Evolutionary conservation across 2,797 vertebrate species (phyloP), one percentile per base, ranked within the genome.

Genomic region (Poecilia velifera): DNA sequence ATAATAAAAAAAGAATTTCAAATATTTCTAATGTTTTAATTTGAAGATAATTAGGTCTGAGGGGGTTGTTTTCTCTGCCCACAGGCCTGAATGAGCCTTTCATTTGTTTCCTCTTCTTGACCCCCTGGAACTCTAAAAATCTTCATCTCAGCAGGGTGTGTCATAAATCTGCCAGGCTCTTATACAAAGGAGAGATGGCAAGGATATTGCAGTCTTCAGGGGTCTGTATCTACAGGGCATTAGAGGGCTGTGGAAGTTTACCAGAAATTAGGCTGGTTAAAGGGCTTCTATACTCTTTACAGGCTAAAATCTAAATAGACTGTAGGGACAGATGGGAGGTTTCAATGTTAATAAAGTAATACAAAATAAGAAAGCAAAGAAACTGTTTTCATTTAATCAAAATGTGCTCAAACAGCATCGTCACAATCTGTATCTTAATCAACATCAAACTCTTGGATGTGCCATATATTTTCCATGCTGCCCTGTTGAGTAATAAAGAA

Each of bases 401-500:
- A 71, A 70, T n/a, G 41, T 46, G 43, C 28, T 25, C 25, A 45
- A 16, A 46, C 41, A n/a, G 6, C 68, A 18, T 12, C 14, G 1
- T 4, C n/a, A 41, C 64, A 12, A 36, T 64, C 49, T 12, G 4
- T 70, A 70, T 8, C 18, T 43, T 2, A 14, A 43, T n/a, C 10
- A 70, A 25, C 9, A 43, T 25, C 39, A 28, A 45, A n/a, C 41
- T 14, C 14, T 28, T 3, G 68, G 46, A 28, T 28, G 6, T 13
- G 78, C 76, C 82, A 89, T 80, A 85, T 86, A 89, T 94, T 95
- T 45, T 95, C 92, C 93, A 93, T 85, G 93, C 79, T 81, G 73
- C 57, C 95, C 94, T 90, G 93, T 94, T 95, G 96, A 90, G 95
- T 70, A 68, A 89, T 96, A 94, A 96, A 94, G 93, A 87, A 89